These are phyloP conservation scores for Drosophila monieri DNA, from an alignment of 2,888 invertebrate genomes.

Conservation along the genomic window DNA sequence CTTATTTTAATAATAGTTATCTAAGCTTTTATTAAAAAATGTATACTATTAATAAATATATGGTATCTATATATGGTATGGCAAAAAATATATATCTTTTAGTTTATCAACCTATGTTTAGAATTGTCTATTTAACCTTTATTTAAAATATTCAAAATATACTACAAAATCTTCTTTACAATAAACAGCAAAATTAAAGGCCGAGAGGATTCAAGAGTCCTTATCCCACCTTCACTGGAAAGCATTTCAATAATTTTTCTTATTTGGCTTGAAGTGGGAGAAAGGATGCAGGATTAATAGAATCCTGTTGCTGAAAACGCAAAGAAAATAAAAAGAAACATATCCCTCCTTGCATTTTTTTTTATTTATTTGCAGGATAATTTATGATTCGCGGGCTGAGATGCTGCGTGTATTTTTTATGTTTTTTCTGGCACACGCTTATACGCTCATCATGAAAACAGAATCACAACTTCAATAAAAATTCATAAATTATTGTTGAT, in stretches of 20 bases:
- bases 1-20: too few relatives aligned
- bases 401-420: not conserved
- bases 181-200: not conserved
- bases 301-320: not conserved
- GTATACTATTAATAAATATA: too few relatives aligned
- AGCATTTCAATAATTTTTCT: not conserved
- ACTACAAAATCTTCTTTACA: not conserved
- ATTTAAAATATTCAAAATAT: too few relatives aligned
- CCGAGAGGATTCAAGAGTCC: not conserved
- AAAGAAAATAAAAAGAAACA: not conserved
- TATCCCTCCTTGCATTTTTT: not conserved
- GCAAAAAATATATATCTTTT: too few relatives aligned
- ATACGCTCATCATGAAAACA: constrained; percentile 16
- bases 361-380: constrained; percentile 3
- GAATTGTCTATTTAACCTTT: too few relatives aligned
- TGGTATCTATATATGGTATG: too few relatives aligned
- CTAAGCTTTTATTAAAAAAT: too few relatives aligned
- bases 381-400: constrained; percentile 18
- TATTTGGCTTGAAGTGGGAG: not conserved
- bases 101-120: too few relatives aligned
- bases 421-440: constrained; percentile 6
- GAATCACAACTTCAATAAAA: constrained; percentile 60
- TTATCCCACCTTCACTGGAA: not conserved
- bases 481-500: constrained; percentile 72
- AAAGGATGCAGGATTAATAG: constrained; percentile 1